phyloP scores from a whole-genome alignment of 2,797 vertebrate species.

The Sarcophilus harrisii region DNA sequence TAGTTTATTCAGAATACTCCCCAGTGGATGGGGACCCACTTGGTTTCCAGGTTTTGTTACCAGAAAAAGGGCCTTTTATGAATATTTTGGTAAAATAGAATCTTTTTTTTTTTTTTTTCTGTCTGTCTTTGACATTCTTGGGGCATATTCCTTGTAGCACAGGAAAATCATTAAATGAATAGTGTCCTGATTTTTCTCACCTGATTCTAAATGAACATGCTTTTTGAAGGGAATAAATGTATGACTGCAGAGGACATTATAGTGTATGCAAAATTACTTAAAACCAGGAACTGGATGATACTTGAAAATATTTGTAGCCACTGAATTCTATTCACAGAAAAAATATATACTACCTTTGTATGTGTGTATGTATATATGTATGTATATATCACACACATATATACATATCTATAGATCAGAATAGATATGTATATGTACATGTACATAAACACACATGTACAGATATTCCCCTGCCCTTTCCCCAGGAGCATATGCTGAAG shows the following conservation, averaged over 20 bases:
- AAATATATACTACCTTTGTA: neutral
- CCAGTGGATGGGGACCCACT: neutral
- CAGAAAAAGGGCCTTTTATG: neutral
- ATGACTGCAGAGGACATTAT: neutral
- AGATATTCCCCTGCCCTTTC: too few relatives aligned
- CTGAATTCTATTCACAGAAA: neutral
- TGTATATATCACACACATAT: too few relatives aligned
- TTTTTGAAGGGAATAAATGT: neutral
- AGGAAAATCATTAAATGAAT: neutral
- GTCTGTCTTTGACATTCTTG: neutral
- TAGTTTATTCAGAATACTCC: neutral
- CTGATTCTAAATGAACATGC: neutral
- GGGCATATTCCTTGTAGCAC: neutral
- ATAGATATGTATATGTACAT: neutral
- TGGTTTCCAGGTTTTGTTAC: neutral
- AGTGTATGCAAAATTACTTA: neutral
- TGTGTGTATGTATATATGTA: neutral
- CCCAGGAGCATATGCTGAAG: neutral
- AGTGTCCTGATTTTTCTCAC: neutral
- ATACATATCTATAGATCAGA: neutral
- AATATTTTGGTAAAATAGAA: neutral
- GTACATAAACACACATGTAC: neutral
- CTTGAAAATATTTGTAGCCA: neutral
- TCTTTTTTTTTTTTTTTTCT: neutral
- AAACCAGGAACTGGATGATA: neutral